Evolutionary conservation across 2,113 vertebrate genomes (phyloP).

Genomic region (Myiopsitta monachus): DNA sequence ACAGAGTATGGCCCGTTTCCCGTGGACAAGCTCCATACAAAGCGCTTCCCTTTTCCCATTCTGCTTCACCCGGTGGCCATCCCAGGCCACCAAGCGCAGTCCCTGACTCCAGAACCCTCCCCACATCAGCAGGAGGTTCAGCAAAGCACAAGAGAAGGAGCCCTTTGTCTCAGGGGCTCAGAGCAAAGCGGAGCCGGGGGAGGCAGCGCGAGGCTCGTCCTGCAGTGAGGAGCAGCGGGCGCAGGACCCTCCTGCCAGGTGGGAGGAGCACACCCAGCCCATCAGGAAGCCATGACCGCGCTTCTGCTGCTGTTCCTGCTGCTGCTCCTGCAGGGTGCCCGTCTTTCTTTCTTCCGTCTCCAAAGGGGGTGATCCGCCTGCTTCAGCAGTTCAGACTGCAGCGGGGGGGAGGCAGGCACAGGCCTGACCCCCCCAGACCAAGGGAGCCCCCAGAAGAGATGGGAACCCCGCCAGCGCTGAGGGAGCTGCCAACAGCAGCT

Average conservation of each 20-base stretch:
- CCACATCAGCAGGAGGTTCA: no score
- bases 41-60: not conserved
- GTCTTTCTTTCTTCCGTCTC: not conserved
- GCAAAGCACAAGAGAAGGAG: no score
- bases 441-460: not conserved
- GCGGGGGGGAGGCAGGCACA: not conserved
- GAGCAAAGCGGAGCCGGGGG: no score
- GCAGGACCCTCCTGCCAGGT: no score
- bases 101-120: no score
- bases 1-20: fast-evolving
- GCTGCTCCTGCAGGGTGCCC: no score
- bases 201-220: fast-evolving
- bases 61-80: no score
- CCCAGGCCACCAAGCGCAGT: not conserved
- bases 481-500: not conserved
- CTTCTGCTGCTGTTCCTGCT: not conserved
- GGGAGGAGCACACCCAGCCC: no score
- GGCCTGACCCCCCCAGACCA: not conserved
- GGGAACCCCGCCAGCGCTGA: not conserved
- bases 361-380: fast-evolving
- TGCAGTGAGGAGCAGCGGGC: no score
- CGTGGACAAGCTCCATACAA: not conserved
- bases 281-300: not conserved
- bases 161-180: no score
- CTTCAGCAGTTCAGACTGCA: not conserved